A percentile compares a stretch with the other conserved stretches of the same genome.
These are phyloP conservation scores for Cosmopolites sordidus DNA, from an alignment of 2,888 invertebrate genomes.

Conservation along the genomic window DNA sequence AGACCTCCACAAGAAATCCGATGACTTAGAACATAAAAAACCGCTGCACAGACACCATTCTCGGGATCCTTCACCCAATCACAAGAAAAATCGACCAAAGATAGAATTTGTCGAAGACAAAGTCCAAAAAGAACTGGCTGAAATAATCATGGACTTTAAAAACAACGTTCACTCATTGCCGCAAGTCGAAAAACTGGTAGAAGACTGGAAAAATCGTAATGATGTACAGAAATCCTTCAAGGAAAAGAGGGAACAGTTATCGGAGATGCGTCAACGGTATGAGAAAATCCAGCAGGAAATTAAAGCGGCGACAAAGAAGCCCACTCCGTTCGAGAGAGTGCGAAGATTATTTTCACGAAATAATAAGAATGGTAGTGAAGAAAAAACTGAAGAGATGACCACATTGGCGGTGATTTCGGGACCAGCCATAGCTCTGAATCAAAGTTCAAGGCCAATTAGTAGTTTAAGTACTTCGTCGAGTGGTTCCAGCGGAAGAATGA, in stretches of 20 bases:
- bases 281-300: conserved; percentile 76
- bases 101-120: conserved; percentile 47
- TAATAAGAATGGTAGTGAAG: conserved; percentile 20
- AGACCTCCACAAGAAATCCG: conserved; percentile 9
- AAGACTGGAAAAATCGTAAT: conserved; percentile 81
- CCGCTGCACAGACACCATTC: background rate
- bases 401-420: conserved; percentile 27
- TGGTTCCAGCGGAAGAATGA: conserved; percentile 73
- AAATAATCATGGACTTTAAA: conserved; percentile 85
- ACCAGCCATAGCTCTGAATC: conserved; percentile 29
- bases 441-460: conserved; percentile 56
- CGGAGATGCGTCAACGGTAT: conserved; percentile 71
- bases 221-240: conserved; percentile 82
- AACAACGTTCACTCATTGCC: conserved; percentile 82
- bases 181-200: conserved; percentile 80
- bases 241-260: conserved; percentile 79
- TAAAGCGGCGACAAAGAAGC: conserved; percentile 69
- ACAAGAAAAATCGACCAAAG: conserved; percentile 9
- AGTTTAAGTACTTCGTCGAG: conserved; percentile 69
- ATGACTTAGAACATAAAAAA: background rate
- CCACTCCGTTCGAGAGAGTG: conserved; percentile 76
- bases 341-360: conserved; percentile 33
- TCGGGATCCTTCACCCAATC: background rate
- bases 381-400: conserved; percentile 30
- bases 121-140: conserved; percentile 74